Conservation (phyloP, 30 jellyfish, hydroid and myxozoan species). For the Mastigias papua region DNA sequence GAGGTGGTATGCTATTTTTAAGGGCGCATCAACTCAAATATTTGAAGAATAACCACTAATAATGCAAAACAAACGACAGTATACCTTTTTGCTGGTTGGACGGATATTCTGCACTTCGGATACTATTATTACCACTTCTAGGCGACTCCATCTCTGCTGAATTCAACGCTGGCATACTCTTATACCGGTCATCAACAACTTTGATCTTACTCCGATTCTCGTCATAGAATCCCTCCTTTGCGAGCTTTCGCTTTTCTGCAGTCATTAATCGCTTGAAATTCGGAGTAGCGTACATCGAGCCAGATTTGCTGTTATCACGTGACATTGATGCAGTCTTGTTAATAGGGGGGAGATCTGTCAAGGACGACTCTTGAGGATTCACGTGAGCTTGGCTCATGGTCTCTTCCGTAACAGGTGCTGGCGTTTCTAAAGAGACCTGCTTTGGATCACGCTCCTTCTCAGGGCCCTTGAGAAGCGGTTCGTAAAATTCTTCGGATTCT, state of each 20-base stretch:
- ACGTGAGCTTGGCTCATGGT: constrained; percentile 2
- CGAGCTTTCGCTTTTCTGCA: constrained; percentile 56
- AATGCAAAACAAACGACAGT: too few species aligned
- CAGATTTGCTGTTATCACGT: constrained; percentile 49
- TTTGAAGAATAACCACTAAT: too few species aligned
- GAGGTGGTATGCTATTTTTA: too few species aligned
- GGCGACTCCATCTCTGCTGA: constrained; percentile 40
- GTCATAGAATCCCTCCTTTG: constrained; percentile 58
- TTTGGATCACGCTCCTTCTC: background rate
- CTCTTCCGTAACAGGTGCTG: constrained; percentile 40
- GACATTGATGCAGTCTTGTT: constrained; percentile 38
- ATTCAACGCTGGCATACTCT: constrained; percentile 79
- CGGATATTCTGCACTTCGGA: constrained; percentile 56
- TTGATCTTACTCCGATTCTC: constrained; percentile 56
- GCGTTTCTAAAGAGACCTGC: constrained; percentile 11
- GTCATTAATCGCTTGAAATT: constrained; percentile 66
- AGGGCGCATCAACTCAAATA: too few species aligned
- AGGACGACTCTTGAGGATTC: constrained; percentile 17
- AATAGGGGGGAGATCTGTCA: constrained; percentile 48
- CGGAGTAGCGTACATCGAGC: constrained; percentile 81
- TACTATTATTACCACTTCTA: constrained; percentile 22
- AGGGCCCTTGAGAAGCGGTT: constrained; percentile 2
- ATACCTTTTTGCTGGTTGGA: constrained; percentile 22
- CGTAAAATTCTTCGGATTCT: constrained; percentile 33
- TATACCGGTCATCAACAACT: constrained; percentile 36